Base-by-base conservation (phyloP, 2,888 invertebrate species). In the Caenorhabditis virilis region DNA sequence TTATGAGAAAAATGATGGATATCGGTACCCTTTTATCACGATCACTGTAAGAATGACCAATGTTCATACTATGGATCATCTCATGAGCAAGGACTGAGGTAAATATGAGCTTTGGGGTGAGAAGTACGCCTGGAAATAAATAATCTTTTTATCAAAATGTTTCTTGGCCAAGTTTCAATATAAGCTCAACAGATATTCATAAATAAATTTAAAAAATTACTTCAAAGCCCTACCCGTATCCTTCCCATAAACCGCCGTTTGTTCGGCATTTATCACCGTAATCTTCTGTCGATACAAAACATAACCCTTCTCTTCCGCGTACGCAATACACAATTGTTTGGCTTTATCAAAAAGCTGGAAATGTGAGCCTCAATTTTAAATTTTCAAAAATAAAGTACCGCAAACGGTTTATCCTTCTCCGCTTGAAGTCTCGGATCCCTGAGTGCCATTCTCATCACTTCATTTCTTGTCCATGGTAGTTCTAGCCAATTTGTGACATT, bases 21-120 rank as follows among this genome's bases (percentile, higher is more conserved):
- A 20, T 7, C 15, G 7, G 18, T 2, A 77, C 78, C 60, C 62
- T 63, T 30, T 74, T 69, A 33, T 67, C 59, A 7, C 76, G 55
- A 56, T 83, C 82, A 53, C 78, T 78, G 55, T 82, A 83, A 16
- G 80, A 81, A 60, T 82, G 82, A 11, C 82, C 82, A 46, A 82
- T 80, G 60, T 72, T 74, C 64, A 82, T 80, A 20, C 68, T 65
- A 64, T 82, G 82, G 2, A 78, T 75, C 81, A 82, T 82, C 50
- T 82, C 82, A 51, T 82, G 82, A 1, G 82, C 77, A 15, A 82
- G 58, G 9, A 82, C 82, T 2, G 78, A 72, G 33, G 64, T 60
- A 48, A 80, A 72, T 39, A 80, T 70, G 20, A 76, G 62, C 30
- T 69, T 67, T 15, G 82, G 80, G 18, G 80, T 78, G n/a, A 82